Conservation (phyloP, 2,888 invertebrate species). For the Bedellia somnulentella region DNA sequence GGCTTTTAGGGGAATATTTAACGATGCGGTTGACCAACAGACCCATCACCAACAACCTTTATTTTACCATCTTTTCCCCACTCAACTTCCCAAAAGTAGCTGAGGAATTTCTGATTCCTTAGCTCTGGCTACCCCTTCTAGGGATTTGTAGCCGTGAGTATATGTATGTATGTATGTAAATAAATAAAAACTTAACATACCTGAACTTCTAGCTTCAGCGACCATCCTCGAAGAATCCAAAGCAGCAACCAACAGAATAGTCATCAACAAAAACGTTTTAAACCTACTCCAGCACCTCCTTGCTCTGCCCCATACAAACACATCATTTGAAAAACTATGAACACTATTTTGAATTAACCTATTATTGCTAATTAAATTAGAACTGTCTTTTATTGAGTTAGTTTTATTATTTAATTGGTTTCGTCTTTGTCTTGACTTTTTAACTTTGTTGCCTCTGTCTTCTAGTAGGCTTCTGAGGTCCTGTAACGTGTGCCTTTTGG, state of each 20-base stretch:
- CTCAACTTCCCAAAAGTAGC: too few relatives aligned
- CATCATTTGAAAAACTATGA: constrained; percentile 21
- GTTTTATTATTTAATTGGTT: constrained; percentile 12
- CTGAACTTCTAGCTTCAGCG: constrained; percentile 45
- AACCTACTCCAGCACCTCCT: constrained; percentile 42
- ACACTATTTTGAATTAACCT: constrained; percentile 24
- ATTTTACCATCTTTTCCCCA: too few relatives aligned
- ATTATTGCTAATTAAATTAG: constrained; percentile 21
- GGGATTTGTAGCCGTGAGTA: too few relatives aligned
- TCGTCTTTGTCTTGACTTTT: constrained; percentile 14
- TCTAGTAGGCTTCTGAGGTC: constrained; percentile 46
- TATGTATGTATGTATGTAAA: too few relatives aligned
- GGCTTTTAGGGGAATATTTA: too few relatives aligned
- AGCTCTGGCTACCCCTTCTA: too few relatives aligned
- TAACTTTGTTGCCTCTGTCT: constrained; percentile 41
- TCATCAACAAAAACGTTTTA: constrained; percentile 40
- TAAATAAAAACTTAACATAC: too few relatives aligned
- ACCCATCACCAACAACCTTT: too few relatives aligned
- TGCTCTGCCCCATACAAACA: constrained; percentile 19
- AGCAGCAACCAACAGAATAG: constrained; percentile 29
- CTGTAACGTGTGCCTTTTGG: constrained; percentile 31
- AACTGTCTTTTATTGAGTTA: constrained; percentile 17
- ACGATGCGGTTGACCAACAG: too few relatives aligned
- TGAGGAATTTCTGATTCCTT: too few relatives aligned
- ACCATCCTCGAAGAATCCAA: constrained; percentile 24